Conservation (phyloP, 2,888 invertebrate genomes). For the Oscheius sp. region DNA sequence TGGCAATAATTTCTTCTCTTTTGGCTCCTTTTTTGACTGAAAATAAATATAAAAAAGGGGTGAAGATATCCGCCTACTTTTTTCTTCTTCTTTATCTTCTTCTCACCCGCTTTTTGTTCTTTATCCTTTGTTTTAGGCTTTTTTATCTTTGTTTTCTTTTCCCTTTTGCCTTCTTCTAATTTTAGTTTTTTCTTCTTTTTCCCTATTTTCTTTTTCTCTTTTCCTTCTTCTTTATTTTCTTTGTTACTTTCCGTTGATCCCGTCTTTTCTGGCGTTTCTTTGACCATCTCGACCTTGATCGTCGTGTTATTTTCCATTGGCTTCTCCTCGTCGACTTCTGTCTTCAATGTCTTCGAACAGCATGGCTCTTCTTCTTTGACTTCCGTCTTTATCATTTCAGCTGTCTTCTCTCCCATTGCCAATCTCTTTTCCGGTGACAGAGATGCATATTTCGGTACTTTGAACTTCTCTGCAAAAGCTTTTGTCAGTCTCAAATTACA, state of each 20-base stretch:
- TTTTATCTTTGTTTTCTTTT: not conserved
- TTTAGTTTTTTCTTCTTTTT: not conserved
- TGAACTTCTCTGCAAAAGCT: slow-evolving; percentile 24
- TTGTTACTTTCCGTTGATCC: not conserved
- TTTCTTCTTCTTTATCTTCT: slow-evolving; percentile 3
- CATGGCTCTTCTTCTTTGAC: slow-evolving; percentile 20
- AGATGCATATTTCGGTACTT: slow-evolving; percentile 16
- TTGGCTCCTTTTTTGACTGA: not conserved
- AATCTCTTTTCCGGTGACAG: slow-evolving; percentile 19
- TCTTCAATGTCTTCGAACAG: slow-evolving; percentile 16
- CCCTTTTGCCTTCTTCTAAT: not conserved
- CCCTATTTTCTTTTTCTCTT: not conserved
- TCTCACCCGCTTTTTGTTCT: not conserved
- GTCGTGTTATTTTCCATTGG: not conserved
- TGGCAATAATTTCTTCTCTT: slow-evolving; percentile 5
- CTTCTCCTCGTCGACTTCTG: not conserved
- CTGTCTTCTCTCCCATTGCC: not conserved
- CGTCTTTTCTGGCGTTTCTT: not conserved
- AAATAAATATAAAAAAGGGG: not conserved
- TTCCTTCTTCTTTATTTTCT: not conserved
- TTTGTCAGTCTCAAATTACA: not conserved
- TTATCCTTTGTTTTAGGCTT: slow-evolving; percentile 10
- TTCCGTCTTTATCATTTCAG: slow-evolving; percentile 1
- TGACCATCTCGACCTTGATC: not conserved
- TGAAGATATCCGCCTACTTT: not conserved